These are phyloP conservation scores for Scomber scombrus DNA, from an alignment of 2,113 vertebrate genomes.

Conservation along the genomic window DNA sequence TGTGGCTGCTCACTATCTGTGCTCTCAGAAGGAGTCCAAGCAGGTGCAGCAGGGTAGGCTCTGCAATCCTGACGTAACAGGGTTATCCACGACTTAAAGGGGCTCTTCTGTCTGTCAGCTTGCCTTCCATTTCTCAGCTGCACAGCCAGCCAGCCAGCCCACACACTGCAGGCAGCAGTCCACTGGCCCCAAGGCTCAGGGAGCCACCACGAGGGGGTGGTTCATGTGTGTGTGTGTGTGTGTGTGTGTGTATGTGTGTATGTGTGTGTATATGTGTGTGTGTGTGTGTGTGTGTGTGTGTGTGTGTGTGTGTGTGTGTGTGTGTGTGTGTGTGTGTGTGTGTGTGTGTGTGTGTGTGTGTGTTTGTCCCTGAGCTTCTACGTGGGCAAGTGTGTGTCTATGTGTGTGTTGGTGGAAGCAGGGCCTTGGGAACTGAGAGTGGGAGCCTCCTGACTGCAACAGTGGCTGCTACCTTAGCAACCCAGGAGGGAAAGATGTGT, in stretches of 20 bases:
- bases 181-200: constrained; percentile 79
- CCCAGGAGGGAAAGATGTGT: constrained; percentile 80
- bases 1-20: constrained; percentile 13
- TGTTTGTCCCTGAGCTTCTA: constrained; percentile 66
- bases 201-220: constrained; percentile 74
- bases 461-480: constrained; percentile 84
- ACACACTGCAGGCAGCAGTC: constrained; percentile 81
- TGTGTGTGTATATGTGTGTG: constrained; percentile 66
- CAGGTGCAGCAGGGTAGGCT: constrained; percentile 48
- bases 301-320: constrained; percentile 61
- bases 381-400: constrained; percentile 67
- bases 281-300: constrained; percentile 61
- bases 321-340: constrained; percentile 55
- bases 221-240: constrained; percentile 35
- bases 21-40: constrained; percentile 34
- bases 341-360: constrained; percentile 36
- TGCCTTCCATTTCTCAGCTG: constrained; percentile 57
- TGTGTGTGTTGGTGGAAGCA: constrained; percentile 75
- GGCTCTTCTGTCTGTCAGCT: constrained; percentile 68
- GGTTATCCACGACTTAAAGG: constrained; percentile 79
- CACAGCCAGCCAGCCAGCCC: constrained; percentile 70
- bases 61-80: constrained; percentile 72
- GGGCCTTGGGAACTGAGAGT: constrained; percentile 82
- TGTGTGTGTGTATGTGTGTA: constrained; percentile 56
- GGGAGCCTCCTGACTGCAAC: constrained; percentile 84